These are phyloP conservation scores for Malurus alboscapulatus DNA, from an alignment of 2,113 vertebrate genomes.

Conservation along the genomic window DNA sequence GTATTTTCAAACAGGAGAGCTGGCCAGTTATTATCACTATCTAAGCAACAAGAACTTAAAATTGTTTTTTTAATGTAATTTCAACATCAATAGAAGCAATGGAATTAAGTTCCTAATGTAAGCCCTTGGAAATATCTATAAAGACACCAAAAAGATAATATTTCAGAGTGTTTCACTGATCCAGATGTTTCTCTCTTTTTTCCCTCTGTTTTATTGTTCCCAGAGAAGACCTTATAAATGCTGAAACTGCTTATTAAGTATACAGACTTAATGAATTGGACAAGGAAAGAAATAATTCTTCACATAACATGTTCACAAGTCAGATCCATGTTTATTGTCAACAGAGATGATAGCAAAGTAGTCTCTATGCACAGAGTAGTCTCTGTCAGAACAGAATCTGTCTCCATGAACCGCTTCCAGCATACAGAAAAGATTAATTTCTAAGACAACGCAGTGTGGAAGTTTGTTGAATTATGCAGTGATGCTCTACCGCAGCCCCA, in stretches of 20 bases:
- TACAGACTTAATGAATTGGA: slow-evolving; percentile 61
- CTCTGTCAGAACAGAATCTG: background rate
- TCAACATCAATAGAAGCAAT: slow-evolving; percentile 29
- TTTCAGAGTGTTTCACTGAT: slow-evolving; percentile 37
- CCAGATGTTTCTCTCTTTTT: slow-evolving; percentile 61
- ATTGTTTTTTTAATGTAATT: background rate
- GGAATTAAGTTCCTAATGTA: slow-evolving; percentile 30
- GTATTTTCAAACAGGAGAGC: background rate
- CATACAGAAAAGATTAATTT: slow-evolving; percentile 2
- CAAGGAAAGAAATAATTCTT: slow-evolving; percentile 40
- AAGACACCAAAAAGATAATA: slow-evolving; percentile 39
- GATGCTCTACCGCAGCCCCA: background rate
- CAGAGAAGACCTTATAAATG: slow-evolving; percentile 36
- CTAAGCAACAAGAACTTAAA: slow-evolving; percentile 19
- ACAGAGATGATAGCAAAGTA: background rate
- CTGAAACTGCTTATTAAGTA: slow-evolving; percentile 35
- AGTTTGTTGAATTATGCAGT: slow-evolving; percentile 22
- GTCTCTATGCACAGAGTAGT: background rate
- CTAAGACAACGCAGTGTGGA: background rate
- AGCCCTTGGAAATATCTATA: slow-evolving; percentile 12
- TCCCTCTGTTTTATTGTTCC: slow-evolving; percentile 31
- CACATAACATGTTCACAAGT: slow-evolving; percentile 49
- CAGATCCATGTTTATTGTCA: background rate
- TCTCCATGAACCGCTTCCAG: background rate
- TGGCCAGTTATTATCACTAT: background rate